These are phyloP conservation scores for Malaclemys terrapin DNA, from an alignment of 2,113 vertebrate genomes.

Conservation along the genomic window DNA sequence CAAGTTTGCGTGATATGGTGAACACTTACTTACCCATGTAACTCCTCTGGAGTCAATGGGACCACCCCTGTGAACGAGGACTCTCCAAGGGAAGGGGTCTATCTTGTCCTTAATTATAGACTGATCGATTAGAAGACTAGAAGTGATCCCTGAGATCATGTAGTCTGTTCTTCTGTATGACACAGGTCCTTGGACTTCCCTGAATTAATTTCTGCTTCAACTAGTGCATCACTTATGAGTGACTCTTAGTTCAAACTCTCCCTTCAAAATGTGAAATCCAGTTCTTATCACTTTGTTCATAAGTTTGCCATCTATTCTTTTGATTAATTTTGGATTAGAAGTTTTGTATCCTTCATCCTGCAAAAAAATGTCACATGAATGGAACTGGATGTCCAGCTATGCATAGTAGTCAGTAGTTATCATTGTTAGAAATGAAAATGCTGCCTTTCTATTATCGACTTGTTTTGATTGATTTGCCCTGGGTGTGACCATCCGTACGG, in stretches of 20 bases:
- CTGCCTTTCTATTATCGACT: not conserved
- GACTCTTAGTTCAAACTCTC: not conserved
- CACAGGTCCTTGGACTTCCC: not conserved
- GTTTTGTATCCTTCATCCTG: not conserved
- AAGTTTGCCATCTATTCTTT: not conserved
- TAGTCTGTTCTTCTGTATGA: not conserved
- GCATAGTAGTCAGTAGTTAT: too few relatives aligned
- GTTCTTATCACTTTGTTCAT: not conserved
- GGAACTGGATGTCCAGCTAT: not conserved
- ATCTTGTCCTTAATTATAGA: not conserved
- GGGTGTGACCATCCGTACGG: not conserved
- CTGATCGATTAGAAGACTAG: not conserved
- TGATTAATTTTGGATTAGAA: not conserved
- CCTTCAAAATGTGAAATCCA: not conserved
- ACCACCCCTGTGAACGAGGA: not conserved
- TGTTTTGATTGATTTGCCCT: not conserved
- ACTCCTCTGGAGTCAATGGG: not conserved
- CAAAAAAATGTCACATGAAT: not conserved
- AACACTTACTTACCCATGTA: not conserved
- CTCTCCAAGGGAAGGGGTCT: not conserved
- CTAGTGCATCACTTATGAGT: not conserved
- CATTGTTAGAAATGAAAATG: not conserved
- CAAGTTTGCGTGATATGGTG: not conserved
- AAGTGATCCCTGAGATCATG: not conserved
- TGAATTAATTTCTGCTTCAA: not conserved